Conservation (phyloP, 2,113 vertebrate genomes). For the Gambusia holbrooki region DNA sequence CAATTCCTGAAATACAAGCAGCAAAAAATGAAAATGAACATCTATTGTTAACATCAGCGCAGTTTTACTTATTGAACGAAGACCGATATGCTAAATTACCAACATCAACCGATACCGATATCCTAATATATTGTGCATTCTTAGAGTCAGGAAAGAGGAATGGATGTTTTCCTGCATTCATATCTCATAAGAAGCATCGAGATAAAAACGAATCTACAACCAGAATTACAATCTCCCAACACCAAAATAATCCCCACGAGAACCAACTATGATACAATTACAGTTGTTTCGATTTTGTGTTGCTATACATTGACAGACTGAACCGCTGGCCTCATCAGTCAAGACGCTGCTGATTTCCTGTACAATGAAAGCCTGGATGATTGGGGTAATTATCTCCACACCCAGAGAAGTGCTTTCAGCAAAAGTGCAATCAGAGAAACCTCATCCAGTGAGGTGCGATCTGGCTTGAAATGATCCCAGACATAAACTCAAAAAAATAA, state of each 20-base stretch:
- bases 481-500: neutral
- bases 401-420: neutral
- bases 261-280: neutral
- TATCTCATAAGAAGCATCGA: neutral
- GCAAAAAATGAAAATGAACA: too few species aligned
- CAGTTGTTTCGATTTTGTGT: neutral
- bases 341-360: neutral
- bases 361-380: neutral
- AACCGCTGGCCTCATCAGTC: neutral
- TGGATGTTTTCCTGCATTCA: neutral
- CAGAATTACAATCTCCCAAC: neutral
- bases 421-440: neutral
- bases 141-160: too few species aligned
- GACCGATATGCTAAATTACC: too few species aligned
- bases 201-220: neutral
- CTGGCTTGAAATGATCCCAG: neutral
- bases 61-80: too few species aligned
- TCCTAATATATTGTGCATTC: too few species aligned
- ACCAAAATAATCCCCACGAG: slow-evolving; percentile 1
- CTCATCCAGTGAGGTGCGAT: neutral
- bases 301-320: neutral
- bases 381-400: neutral
- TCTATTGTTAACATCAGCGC: too few species aligned
- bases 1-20: too few species aligned
- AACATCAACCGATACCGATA: too few species aligned